These are phyloP conservation scores for Rhingia rostrata DNA, from an alignment of 2,888 invertebrate genomes.

Conservation along the genomic window DNA sequence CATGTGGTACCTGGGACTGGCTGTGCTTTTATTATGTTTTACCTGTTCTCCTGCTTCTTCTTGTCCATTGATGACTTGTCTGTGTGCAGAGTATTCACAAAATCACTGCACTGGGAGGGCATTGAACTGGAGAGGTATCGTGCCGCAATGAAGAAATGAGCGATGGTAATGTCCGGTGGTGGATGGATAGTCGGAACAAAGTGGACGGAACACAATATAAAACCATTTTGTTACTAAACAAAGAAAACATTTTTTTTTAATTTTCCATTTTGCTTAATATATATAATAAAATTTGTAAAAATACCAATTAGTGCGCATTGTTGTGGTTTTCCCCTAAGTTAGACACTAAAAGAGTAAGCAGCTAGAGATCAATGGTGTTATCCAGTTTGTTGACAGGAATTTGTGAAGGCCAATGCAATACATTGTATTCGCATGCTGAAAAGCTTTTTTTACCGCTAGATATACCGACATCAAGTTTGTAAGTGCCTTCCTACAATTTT, in stretches of 20 bases:
- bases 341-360: conserved; percentile 27
- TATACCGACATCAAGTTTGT: neutral
- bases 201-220: conserved; percentile 42
- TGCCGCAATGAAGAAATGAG: conserved; percentile 80
- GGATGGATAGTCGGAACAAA: conserved; percentile 32
- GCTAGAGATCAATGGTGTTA: conserved; percentile 24
- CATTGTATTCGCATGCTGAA: neutral
- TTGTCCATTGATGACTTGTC: conserved; percentile 76
- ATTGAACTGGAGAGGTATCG: conserved; percentile 85
- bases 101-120: conserved; percentile 86
- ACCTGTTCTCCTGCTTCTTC: conserved; percentile 37
- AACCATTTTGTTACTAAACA: conserved; percentile 42
- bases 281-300: conserved; percentile 13
- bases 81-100: conserved; percentile 83
- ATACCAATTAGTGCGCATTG: conserved; percentile 28
- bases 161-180: conserved; percentile 76
- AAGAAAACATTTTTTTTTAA: neutral
- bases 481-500: neutral
- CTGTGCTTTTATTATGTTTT: conserved; percentile 16
- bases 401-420: conserved; percentile 42
- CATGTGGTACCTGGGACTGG: conserved; percentile 46
- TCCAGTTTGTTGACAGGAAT: conserved; percentile 1
- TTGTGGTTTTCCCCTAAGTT: conserved; percentile 26
- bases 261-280: neutral
- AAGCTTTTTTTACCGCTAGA: neutral